phyloP scores from a whole-genome alignment of 2,888 invertebrate species.

The Thelaira solivaga region DNA sequence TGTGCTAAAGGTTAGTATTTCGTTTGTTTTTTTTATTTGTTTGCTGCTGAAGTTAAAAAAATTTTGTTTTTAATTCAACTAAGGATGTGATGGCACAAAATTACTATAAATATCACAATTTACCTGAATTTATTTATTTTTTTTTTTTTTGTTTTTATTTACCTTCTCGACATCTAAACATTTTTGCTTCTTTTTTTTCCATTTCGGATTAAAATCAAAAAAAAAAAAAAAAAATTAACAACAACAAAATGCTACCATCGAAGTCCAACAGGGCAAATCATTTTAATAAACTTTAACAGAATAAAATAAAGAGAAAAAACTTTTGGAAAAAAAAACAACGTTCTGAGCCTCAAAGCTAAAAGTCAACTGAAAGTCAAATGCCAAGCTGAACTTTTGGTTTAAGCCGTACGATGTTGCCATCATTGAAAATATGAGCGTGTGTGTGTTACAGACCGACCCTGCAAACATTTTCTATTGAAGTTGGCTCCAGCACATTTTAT shows the following conservation, averaged over 20 bases:
- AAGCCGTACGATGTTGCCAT: neutral
- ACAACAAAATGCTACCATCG: slow-evolving; percentile 39
- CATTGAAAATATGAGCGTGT: neutral
- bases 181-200: slow-evolving; percentile 38
- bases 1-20: slow-evolving; percentile 3
- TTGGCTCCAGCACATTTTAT: no score
- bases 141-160: slow-evolving; percentile 16
- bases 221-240: slow-evolving; percentile 42
- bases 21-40: neutral
- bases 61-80: slow-evolving; percentile 7
- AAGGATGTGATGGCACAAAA: slow-evolving; percentile 17
- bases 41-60: slow-evolving; percentile 3
- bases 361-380: slow-evolving; percentile 63
- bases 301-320: slow-evolving; percentile 56
- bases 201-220: slow-evolving; percentile 57
- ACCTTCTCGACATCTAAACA: slow-evolving; percentile 17
- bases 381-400: slow-evolving; percentile 54
- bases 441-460: neutral
- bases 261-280: slow-evolving; percentile 55
- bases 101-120: slow-evolving; percentile 47
- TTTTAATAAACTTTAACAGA: slow-evolving; percentile 51
- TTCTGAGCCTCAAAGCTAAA: slow-evolving; percentile 49
- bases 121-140: slow-evolving; percentile 38
- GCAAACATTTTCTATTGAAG: no score
- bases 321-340: slow-evolving; percentile 38